Evolutionary conservation across 2,113 vertebrate genomes (phyloP).

Genomic region (Phocoena sinus): DNA sequence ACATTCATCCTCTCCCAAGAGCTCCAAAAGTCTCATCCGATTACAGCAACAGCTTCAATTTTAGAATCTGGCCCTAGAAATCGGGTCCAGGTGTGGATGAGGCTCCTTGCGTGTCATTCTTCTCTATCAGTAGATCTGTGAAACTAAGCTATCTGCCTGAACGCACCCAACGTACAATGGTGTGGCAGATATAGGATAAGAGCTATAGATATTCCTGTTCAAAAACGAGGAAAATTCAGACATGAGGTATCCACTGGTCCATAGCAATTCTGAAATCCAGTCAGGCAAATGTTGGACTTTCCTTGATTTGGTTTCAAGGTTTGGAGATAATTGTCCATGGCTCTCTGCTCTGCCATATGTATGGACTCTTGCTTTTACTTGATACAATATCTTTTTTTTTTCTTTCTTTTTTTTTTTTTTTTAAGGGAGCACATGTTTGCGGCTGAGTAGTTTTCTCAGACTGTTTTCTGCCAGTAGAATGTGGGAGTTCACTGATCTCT

Average conservation of each 20-base stretch:
- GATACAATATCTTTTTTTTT: background rate
- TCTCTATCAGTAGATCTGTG: background rate
- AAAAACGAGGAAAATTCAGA: background rate
- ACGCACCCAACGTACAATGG: background rate
- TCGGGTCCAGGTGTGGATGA: background rate
- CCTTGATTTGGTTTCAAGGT: background rate
- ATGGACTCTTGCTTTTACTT: background rate
- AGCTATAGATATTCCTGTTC: background rate
- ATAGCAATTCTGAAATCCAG: background rate
- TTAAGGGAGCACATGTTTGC: background rate
- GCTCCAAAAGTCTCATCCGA: background rate
- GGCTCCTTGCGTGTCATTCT: background rate
- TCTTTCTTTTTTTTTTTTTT: background rate
- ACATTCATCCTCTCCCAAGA: rapidly evolving
- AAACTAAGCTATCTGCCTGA: background rate
- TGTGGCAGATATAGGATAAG: background rate
- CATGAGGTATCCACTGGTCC: background rate
- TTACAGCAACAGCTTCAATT: background rate
- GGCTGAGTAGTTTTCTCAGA: background rate
- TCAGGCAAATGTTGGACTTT: too few relatives aligned
- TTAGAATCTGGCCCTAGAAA: background rate
- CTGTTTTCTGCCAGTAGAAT: background rate
- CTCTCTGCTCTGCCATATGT: too few relatives aligned
- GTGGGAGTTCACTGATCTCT: background rate
- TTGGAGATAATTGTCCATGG: background rate